Percentiles rank a stretch among this genome's conserved stretches.
Conservation (phyloP, 2,113 vertebrate genomes). For the Grallaria varia region DNA sequence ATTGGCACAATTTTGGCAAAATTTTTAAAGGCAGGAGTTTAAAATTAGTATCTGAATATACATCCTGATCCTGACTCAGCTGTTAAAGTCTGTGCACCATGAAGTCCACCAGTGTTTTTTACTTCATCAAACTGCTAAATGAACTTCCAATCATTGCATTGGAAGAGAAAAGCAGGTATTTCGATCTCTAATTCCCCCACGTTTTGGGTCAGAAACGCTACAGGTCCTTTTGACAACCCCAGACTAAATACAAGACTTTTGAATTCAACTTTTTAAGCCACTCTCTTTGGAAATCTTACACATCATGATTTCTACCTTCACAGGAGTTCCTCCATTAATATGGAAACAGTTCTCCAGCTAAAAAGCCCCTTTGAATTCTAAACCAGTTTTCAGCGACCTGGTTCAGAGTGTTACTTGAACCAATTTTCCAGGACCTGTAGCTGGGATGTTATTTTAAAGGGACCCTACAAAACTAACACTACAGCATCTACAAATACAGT, state of each 20-base stretch:
- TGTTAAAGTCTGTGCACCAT: neutral
- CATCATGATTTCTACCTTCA: slow-evolving; percentile 16
- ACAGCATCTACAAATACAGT: neutral
- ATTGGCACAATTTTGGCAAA: neutral
- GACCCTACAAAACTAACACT: neutral
- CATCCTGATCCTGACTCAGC: neutral
- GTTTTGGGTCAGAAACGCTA: neutral
- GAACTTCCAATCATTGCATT: neutral
- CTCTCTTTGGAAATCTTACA: slow-evolving; percentile 17
- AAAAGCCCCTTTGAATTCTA: slow-evolving; percentile 53
- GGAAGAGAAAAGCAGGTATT: neutral
- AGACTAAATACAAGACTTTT: slow-evolving; percentile 3
- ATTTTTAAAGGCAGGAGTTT: neutral
- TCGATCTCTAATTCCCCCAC: neutral
- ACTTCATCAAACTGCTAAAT: neutral
- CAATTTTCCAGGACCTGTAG: slow-evolving; percentile 34
- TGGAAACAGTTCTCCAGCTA: slow-evolving; percentile 34
- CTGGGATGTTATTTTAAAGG: slow-evolving; percentile 60
- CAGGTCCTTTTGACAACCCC: neutral
- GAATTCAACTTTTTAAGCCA: slow-evolving; percentile 8
- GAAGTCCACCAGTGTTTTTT: neutral
- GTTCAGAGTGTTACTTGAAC: slow-evolving; percentile 42
- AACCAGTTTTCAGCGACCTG: slow-evolving; percentile 44
- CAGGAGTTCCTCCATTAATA: slow-evolving; percentile 41
- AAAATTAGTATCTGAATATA: neutral